Evolutionary conservation across 2,113 vertebrate genomes (phyloP), one percentile per base, ranked within the genome.

Genomic region (Toxotes chatareus): DNA sequence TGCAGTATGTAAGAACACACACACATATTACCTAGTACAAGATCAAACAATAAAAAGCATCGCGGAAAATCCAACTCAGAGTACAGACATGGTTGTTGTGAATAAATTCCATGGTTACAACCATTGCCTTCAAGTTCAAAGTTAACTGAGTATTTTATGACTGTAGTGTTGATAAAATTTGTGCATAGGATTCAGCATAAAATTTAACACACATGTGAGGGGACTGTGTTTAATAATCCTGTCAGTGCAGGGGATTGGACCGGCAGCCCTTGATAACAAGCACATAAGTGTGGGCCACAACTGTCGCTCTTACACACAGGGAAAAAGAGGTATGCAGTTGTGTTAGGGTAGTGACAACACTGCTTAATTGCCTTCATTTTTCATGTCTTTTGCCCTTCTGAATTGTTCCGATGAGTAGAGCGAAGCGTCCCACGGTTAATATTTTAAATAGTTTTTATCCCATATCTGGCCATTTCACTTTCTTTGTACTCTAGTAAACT

Each of bases 91-190:
- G 23, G 56, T 40, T 38, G 10, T n/a, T 40, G 12, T 49, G 73
- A 47, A 67, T 74, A 67, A 68, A 76, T 71, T 71, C 49, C 44
- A 23, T 19, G 64, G 57, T 47, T 72, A n/a, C 65, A 62, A 67
- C 31, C 56, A 10, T 55, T 73, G 56, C 53, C 68, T 84, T 68
- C 36, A 34, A 85, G 38, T 79, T 77, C 34, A 75, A 76, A 76
- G 23, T 82, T 84, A 86, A 61, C 71, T 79, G 34, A 61, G 57
- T 46, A 55, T 83, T 63, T 76, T 63, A 75, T 65, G 73, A 66
- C 76, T 69, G 49, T 51, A 5, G 63, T 64, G 73, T 56, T 78
- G 69, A 69, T 72, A 68, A 81, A 62, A 44, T 59, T 60, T 56
- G 64, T 11, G 36, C 32, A 51, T 59, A 51, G 53, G 59, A 71